A percentile compares a stretch with the other conserved stretches of the same genome.
Conservation (phyloP, 2,797 vertebrate species). For the Merluccius polli region DNA sequence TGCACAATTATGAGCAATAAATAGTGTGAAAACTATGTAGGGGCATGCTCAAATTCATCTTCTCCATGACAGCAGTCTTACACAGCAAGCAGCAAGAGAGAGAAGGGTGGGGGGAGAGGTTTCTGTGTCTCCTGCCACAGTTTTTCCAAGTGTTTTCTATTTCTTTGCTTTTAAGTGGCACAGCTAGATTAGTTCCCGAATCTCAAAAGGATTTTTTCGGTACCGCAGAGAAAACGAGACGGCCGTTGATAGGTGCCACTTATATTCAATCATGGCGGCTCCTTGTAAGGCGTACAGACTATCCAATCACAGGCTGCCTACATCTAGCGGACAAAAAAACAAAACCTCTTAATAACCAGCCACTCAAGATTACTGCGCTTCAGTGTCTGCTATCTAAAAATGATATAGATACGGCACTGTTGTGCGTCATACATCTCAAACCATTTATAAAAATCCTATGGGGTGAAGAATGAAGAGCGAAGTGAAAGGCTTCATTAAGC, state of each 20-base stretch:
- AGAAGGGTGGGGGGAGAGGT: not conserved
- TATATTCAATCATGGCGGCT: conserved; percentile 63
- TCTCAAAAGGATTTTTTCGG: conserved; percentile 44
- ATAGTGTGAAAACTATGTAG: too few relatives aligned
- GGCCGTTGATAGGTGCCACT: conserved; percentile 58
- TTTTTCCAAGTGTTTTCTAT: conserved; percentile 53
- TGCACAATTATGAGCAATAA: too few relatives aligned
- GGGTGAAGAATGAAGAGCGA: not conserved
- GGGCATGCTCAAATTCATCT: too few relatives aligned
- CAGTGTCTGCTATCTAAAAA: not conserved
- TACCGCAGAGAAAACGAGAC: conserved; percentile 40
- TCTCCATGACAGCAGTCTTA: too few relatives aligned
- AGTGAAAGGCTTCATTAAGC: not conserved
- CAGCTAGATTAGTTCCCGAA: conserved; percentile 58
- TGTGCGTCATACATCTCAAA: not conserved
- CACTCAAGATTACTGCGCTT: not conserved
- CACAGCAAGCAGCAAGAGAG: too few relatives aligned
- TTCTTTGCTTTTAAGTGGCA: conserved; percentile 52
- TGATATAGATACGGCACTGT: not conserved
- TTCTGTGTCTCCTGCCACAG: conserved; percentile 21
- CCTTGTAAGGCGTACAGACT: conserved; percentile 15
- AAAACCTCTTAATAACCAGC: too few relatives aligned
- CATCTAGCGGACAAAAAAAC: too few relatives aligned
- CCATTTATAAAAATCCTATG: not conserved
- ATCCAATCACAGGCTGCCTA: not conserved